These are phyloP conservation scores for Avahi laniger DNA, from an alignment of 2,797 vertebrate species.

Conservation along the genomic window DNA sequence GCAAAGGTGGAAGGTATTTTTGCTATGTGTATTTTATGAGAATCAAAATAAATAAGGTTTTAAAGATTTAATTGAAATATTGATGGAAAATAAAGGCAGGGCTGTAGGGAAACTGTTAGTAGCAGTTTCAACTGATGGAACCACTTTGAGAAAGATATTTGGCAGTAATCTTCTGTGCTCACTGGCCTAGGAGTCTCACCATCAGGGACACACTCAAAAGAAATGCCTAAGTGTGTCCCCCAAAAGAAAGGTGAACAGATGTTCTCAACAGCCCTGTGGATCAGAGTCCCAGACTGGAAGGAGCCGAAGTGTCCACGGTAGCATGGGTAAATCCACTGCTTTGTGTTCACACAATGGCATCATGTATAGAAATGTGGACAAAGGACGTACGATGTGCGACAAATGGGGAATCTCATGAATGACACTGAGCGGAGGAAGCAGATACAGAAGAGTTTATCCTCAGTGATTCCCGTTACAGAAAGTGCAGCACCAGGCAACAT, in stretches of 20 bases:
- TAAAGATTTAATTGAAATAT: neutral
- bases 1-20: neutral
- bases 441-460: too few relatives aligned
- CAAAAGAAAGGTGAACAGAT: neutral
- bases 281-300: neutral
- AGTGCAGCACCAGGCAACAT: neutral
- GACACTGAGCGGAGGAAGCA: neutral
- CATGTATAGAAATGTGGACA: neutral
- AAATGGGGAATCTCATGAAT: neutral
- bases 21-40: neutral
- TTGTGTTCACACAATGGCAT: too few relatives aligned
- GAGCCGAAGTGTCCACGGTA: neutral
- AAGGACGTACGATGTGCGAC: rapidly evolving
- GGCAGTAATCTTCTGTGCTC: too few relatives aligned
- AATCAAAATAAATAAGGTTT: neutral
- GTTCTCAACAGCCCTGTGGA: too few relatives aligned
- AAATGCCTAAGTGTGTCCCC: rapidly evolving
- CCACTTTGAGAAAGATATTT: neutral
- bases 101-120: neutral
- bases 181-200: neutral
- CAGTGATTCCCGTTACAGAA: rapidly evolving
- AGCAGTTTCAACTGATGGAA: neutral
- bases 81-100: neutral
- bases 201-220: too few relatives aligned
- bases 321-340: neutral